Base-by-base conservation (phyloP, 2,888 invertebrate species). In the Chaitophorus viminalis region DNA sequence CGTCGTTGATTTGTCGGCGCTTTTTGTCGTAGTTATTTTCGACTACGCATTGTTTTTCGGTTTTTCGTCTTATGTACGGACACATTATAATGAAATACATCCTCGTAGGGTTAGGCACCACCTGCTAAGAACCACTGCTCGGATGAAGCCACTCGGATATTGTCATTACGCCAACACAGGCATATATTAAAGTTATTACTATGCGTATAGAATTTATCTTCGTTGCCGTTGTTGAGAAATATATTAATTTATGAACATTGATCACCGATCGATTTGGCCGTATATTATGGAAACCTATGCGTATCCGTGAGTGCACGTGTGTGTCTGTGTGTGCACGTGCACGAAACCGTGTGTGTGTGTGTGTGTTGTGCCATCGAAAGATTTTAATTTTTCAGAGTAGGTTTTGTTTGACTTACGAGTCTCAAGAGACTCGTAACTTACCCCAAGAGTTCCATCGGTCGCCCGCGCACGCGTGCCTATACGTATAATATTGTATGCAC, bases 351-450 rank as follows among this genome's bases (percentile, higher is more conserved):
- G 5, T 33, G 36, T 29, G 29, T 29, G n/a, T 1, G 68, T 25
- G 11, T n/a, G 11, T 3, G 11, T 31, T 33, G 36, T n/a, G 54
- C 17, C 31, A 70, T 0, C 29, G 74, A 75, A 65, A 84, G 60
- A 76, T 79, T 86, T 86, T 86, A 86, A 86, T 86, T 86, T 86
- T 86, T 86, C 36, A 86, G 6, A 79, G 8, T 86, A 29, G 60
- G 74, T 86, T 78, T 36, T 21, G 39, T 86, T 86, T 86, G 86
- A 79, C 77, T 60, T 86, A 86, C 70, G 72, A 60, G 86, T 54
- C 86, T 39, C 79, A 25, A 25, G 86, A 72, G 86, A 79, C 86
- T 52, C 68, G 86, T 86, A 72, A 86, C 78, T 78, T 72, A 75
- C 75, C 60, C 46, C 60, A 25, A 25, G 31, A 25, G 75, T 82